phyloP scores from a whole-genome alignment of 2,113 vertebrate species.

The Hoplias malabaricus region DNA sequence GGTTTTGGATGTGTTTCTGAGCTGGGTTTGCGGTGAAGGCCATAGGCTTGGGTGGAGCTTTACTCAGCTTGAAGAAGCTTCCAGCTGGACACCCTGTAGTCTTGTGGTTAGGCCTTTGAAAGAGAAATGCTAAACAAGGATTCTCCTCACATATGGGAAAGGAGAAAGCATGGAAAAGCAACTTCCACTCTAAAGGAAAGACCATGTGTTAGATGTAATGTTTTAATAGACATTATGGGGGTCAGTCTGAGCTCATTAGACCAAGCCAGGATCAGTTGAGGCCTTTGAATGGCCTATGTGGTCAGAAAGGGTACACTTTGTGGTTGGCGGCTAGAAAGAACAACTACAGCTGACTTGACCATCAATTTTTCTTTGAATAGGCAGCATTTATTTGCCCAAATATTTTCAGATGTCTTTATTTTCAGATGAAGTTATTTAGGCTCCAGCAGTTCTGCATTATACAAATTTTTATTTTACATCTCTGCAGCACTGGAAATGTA shows the following conservation, averaged over 20 bases:
- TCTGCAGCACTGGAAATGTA: too few relatives aligned
- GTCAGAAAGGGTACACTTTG: constrained; percentile 40
- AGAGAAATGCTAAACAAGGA: constrained; percentile 48
- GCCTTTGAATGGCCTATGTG: constrained; percentile 16
- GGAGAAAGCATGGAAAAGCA: neutral
- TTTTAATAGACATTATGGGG: neutral
- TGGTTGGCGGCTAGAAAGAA: constrained; percentile 27
- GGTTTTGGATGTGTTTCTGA: constrained; percentile 54
- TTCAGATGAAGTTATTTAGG: constrained; percentile 22
- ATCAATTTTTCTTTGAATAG: constrained; percentile 46
- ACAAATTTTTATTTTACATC: too few relatives aligned
- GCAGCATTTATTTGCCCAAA: constrained; percentile 9
- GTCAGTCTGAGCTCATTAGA: constrained; percentile 34
- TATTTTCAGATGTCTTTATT: too few relatives aligned
- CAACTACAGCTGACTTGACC: constrained; percentile 39
- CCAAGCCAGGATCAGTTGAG: constrained; percentile 22
- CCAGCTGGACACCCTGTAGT: constrained; percentile 58
- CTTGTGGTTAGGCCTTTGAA: constrained; percentile 38
- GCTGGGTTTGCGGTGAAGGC: constrained; percentile 59
- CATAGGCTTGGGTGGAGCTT: constrained; percentile 59
- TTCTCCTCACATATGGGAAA: neutral
- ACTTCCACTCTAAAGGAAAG: neutral
- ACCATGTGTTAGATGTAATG: neutral
- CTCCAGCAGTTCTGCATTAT: neutral
- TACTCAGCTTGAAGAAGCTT: constrained; percentile 49